Base-by-base conservation (phyloP, 1,140 invertebrate genomes). In the Stratiolaelaps scimitus region DNA sequence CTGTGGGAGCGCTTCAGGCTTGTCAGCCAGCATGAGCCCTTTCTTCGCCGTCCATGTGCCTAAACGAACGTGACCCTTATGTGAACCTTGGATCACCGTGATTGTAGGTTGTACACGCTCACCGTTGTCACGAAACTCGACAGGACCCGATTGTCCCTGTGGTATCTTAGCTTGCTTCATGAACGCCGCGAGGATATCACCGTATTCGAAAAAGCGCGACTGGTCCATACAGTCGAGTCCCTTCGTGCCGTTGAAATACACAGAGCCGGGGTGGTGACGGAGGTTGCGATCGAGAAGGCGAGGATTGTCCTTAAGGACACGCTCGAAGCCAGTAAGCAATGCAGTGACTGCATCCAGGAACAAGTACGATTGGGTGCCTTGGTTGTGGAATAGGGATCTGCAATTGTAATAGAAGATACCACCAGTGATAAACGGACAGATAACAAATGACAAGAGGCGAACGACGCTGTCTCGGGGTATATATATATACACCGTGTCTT, bases 371-470 rank as follows among this genome's bases (percentile, higher is more conserved):
- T 60, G 53, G 23, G 53, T 60, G 53, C 53, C 53, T 60, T 60
- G 53, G 53, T 60, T 60, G 20, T 60, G 53, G 10, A 60, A 60
- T 34, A 60, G 53, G 53, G 53, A 60, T 60, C 53, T 60, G 53
- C 26, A 60, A 60, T 40, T 40, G 4, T 40, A 40, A 40, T 40
- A 10, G 10, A 4, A 40, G 34, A 10, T 6, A 40, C 34, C n/a
- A n/a, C n/a, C n/a, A n/a, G n/a, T n/a, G n/a, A n/a, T n/a, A n/a
- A n/a, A n/a, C n/a, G n/a, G n/a, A 40, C 4, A 40, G 4, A 40
- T 10, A 40, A 40, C 34, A 40, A 40, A 40, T 40, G 34, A 40
- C 4, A n/a, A n/a, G n/a, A n/a, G n/a, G n/a, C n/a, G n/a, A n/a
- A n/a, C n/a, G n/a, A n/a, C n/a, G n/a, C n/a, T n/a, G n/a, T n/a